phyloP scores from a whole-genome alignment of 2,888 invertebrate genomes.

The Platycheirus albimanus region DNA sequence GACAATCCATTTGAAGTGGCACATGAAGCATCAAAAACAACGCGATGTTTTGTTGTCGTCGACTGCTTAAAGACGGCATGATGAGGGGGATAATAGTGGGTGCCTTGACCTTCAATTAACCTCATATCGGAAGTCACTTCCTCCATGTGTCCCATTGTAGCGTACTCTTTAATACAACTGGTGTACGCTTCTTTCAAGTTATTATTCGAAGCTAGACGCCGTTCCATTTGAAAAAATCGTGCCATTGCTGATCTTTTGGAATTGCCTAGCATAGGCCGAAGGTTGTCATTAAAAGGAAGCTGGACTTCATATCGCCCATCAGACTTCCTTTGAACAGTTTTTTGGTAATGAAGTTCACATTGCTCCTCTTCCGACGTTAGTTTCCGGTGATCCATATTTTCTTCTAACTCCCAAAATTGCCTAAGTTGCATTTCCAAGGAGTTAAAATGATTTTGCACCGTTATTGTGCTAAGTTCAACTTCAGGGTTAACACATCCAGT shows the following conservation, averaged over 20 bases:
- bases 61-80: slow-evolving; percentile 8
- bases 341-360: slow-evolving; percentile 9
- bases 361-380: slow-evolving; percentile 2
- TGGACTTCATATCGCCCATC: slow-evolving; percentile 32
- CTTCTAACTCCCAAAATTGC: slow-evolving; percentile 32
- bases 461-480: not conserved
- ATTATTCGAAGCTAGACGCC: not conserved
- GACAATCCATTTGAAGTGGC: not conserved
- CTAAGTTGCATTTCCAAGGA: slow-evolving; percentile 1
- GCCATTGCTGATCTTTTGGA: slow-evolving; percentile 31
- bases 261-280: not conserved
- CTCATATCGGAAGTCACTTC: not conserved
- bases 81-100: slow-evolving; percentile 2
- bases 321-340: not conserved
- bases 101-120: not conserved
- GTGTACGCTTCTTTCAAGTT: not conserved
- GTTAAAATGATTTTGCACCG: slow-evolving; percentile 31
- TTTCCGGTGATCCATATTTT: slow-evolving; percentile 4
- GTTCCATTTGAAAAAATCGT: slow-evolving; percentile 13
- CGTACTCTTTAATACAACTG: not conserved
- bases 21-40: slow-evolving; percentile 18
- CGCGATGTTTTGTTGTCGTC: slow-evolving; percentile 14
- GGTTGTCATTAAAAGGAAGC: slow-evolving; percentile 27
- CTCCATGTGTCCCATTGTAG: slow-evolving; percentile 9
- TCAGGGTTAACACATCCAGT: not conserved